These are phyloP conservation scores for Gila robusta DNA, from an alignment of 2,797 vertebrate genomes.

Conservation along the genomic window DNA sequence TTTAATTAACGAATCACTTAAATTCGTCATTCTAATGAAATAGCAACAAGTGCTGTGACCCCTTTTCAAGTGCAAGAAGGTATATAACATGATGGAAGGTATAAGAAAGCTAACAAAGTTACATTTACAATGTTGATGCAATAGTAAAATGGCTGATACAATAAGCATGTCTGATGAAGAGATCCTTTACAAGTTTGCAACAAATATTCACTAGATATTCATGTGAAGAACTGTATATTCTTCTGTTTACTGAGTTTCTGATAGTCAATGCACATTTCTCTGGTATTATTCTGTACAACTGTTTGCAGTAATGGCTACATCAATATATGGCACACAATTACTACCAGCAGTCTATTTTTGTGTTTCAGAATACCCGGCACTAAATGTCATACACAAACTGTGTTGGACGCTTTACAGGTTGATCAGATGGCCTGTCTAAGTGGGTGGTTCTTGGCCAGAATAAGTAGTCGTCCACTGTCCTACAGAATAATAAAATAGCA, in stretches of 20 bases:
- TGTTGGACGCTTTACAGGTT: constrained; percentile 1
- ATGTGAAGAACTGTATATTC: not conserved
- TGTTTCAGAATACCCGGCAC: not conserved
- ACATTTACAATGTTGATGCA: not conserved
- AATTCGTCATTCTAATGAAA: no score
- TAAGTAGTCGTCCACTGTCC: not conserved
- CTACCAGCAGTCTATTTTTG: not conserved
- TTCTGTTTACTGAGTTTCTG: not conserved
- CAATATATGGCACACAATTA: not conserved
- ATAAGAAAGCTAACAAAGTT: not conserved
- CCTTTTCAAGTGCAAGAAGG: not conserved
- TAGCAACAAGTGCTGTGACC: not conserved
- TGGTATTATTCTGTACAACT: not conserved
- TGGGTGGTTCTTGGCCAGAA: constrained; percentile 13
- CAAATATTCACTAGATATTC: not conserved
- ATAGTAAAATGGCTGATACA: not conserved
- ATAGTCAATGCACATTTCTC: not conserved
- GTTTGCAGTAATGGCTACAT: not conserved
- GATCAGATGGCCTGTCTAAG: not conserved
- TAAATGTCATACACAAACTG: not conserved
- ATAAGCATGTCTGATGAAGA: not conserved
- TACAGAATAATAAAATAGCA: not conserved
- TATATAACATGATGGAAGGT: not conserved
- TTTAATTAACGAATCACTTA: no score
- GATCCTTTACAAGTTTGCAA: not conserved